A percentile compares a stretch with the other conserved stretches of the same genome.
Conservation (phyloP, 2,888 invertebrate genomes). For the Cerceris rybyensis region DNA sequence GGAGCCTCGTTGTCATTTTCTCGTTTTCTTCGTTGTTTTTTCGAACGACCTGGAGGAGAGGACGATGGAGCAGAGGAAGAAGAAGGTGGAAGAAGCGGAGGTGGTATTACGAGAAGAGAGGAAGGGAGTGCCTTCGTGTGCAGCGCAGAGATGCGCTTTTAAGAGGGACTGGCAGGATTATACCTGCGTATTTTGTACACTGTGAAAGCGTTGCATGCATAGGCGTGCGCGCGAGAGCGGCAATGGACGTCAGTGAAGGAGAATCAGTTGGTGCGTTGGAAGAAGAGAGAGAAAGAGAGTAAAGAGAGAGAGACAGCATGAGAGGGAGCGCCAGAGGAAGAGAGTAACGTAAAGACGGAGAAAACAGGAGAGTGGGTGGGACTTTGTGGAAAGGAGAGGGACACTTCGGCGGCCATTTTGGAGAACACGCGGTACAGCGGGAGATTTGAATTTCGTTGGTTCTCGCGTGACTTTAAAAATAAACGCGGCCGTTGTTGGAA, state of each 20-base stretch:
- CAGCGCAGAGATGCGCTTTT: constrained; percentile 37
- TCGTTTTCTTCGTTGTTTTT: constrained; percentile 17
- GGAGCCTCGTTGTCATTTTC: constrained; percentile 5
- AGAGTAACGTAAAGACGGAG: constrained; percentile 2
- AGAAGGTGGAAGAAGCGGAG: constrained; percentile 18
- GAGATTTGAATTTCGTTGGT: constrained; percentile 65
- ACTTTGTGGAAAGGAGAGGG: constrained; percentile 33
- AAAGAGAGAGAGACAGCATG: too few relatives aligned
- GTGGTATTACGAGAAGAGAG: neutral
- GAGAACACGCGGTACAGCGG: constrained; percentile 73
- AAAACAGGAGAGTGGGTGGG: constrained; percentile 47
- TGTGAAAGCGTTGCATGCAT: constrained; percentile 19
- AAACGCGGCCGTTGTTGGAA: neutral
- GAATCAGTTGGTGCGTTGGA: constrained; percentile 7
- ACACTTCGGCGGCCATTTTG: constrained; percentile 74
- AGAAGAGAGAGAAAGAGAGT: constrained; percentile 4
- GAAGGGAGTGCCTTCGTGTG: constrained; percentile 68
- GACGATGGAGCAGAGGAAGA: constrained; percentile 13
- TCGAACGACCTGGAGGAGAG: constrained; percentile 29
- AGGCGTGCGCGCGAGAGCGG: neutral
- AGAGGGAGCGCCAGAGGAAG: neutral
- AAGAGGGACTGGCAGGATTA: constrained; percentile 30
- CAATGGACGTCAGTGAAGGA: constrained; percentile 9
- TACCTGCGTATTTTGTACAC: constrained; percentile 21
- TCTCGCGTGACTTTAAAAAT: neutral